A percentile compares a stretch with the other conserved stretches of the same genome.
Evolutionary conservation across 2,888 invertebrate genomes (phyloP).

Genomic region (Bedellia somnulentella): DNA sequence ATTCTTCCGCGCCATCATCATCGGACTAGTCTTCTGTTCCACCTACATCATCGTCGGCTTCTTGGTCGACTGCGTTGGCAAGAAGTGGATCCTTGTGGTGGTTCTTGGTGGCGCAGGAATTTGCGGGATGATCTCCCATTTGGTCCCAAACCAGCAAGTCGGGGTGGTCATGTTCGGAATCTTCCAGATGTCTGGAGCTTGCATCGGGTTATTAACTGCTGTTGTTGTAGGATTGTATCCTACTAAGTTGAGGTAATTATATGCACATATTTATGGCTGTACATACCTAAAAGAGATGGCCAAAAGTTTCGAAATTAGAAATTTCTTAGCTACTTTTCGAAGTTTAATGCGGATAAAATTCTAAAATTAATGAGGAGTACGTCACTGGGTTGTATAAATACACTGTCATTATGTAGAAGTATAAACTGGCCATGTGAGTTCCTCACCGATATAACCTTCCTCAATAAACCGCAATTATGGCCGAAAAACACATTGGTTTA

Average conservation of each 20-base stretch:
- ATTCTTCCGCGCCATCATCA: conserved; percentile 67
- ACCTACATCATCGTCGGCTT: conserved; percentile 67
- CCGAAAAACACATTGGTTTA: too few species aligned
- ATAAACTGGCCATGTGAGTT: too few species aligned
- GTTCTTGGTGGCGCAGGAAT: conserved; percentile 52
- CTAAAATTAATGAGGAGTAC: too few species aligned
- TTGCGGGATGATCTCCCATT: conserved; percentile 63
- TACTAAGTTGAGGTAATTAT: conserved; percentile 49
- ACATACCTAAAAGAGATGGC: too few species aligned
- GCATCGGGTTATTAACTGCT: conserved; percentile 59
- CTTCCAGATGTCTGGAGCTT: conserved; percentile 58
- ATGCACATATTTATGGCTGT: too few species aligned
- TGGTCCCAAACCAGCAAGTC: conserved; percentile 55
- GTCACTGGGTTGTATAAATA: too few species aligned
- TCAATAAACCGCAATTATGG: too few species aligned
- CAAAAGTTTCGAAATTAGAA: too few species aligned
- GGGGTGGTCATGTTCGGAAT: conserved; percentile 62
- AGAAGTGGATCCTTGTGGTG: conserved; percentile 57
- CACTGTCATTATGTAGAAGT: too few species aligned
- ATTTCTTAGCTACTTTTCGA: too few species aligned
- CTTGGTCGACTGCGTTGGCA: conserved; percentile 53
- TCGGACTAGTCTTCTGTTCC: conserved; percentile 66
- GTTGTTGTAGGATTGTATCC: conserved; percentile 63
- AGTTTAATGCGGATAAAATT: too few species aligned
- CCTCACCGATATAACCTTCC: too few species aligned